Base-by-base conservation (phyloP, 2,797 vertebrate genomes). In the Echiichthys vipera region DNA sequence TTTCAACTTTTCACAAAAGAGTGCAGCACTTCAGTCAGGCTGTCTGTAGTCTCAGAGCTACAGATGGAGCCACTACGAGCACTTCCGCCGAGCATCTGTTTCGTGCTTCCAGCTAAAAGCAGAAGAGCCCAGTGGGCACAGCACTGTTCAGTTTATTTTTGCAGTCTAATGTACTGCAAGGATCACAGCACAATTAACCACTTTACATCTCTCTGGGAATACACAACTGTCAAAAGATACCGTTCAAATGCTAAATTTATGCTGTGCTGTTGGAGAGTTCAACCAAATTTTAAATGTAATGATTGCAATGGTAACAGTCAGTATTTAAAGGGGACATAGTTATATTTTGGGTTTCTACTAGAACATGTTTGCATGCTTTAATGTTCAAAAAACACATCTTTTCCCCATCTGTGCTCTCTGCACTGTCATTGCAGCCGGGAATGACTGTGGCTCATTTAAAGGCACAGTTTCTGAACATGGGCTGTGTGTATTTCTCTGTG, bases 41-140 rank as follows among this genome's bases (percentile, higher is more conserved):
- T 71, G 55, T 77, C 66, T 61, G 68, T 59, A 49, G 82, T 88
- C 87, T 90, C 88, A 63, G 68, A 83, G 87, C 89, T 83, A 63
- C 90, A 91, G 85, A 89, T 86, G 89, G 84, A 86, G 71, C 50
- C 81, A 77, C 84, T 24, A 72, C 18, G 62, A 67, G 78, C 73
- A 61, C 88, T 79, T 84, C 72, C 83, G 81, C 73, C 1, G 45
- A 80, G 83, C 89, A 88, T 89, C 89, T 91, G 89, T 78, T 88
- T 84, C 34, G 15, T 27, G 71, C 77, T 81, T 71, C 76, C 76
- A 78, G 83, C 75, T 82, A 70, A 80, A 84, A 86, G 78, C 78
- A 75, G 45, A 40, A 42, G 63, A 77, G 83, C 74, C 81, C 78
- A 40, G 72, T 63, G 79, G 88, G 71, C 47, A 34, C 59, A 29